Conservation (phyloP, 2,113 vertebrate species). For the Scomber colias region DNA sequence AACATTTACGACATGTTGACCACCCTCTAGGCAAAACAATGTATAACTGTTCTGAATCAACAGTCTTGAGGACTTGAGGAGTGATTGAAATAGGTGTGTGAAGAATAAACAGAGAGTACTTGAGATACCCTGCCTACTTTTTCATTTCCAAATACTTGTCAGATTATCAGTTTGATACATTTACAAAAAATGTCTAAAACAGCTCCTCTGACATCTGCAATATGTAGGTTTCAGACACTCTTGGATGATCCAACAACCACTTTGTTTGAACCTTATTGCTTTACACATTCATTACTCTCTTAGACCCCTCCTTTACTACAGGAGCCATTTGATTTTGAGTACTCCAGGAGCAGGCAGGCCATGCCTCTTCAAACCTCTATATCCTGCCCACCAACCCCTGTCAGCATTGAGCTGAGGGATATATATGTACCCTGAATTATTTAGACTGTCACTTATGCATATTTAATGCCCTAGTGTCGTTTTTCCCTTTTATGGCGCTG, state of each 20-base stretch:
- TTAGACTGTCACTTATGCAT: constrained; percentile 83
- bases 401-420: constrained; percentile 74
- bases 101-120: not conserved
- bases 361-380: constrained; percentile 45
- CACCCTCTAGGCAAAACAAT: too few relatives aligned
- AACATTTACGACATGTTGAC: too few relatives aligned
- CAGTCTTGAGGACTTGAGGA: too few relatives aligned
- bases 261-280: constrained; percentile 15
- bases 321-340: constrained; percentile 50
- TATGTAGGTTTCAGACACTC: not conserved
- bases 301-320: constrained; percentile 2
- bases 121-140: not conserved
- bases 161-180: not conserved
- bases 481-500: constrained; percentile 77
- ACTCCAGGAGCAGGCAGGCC: constrained; percentile 38
- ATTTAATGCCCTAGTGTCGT: constrained; percentile 83
- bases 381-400: constrained; percentile 64
- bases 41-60: too few relatives aligned
- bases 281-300: not conserved
- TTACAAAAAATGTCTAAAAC: not conserved
- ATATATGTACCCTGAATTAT: constrained; percentile 86
- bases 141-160: not conserved
- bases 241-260: not conserved
- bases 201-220: not conserved
- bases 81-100: too few relatives aligned